Evolutionary conservation across 2,113 vertebrate species (phyloP), one percentile per base, ranked within the genome.

Genomic region (Cyphomyrus discorhynchus): DNA sequence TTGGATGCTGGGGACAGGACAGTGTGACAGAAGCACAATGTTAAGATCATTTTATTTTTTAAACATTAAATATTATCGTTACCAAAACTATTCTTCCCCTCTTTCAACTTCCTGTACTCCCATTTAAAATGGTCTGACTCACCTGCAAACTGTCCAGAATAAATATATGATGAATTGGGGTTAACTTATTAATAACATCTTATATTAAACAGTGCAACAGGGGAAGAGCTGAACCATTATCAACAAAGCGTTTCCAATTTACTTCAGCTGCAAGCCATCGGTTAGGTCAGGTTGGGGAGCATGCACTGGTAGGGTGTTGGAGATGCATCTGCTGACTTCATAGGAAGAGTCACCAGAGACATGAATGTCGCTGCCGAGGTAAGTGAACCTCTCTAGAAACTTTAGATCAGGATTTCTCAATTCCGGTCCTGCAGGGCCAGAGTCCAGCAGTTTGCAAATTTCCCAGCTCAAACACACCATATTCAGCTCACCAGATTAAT

Each of bases 1-100:
- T 97, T 98, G 89, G 98, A 97, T 24, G 98, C 98, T 99, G 94
- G 19, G 87, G 4, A 84, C n/a, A 13, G 7, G 10, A 84, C 21
- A 86, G 42, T 15, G 45, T 21, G n/a, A 74, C 8, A 53, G 27
- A 87, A 7, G 27, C 47, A 86, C n/a, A n/a, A 46, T 83, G 70
- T 77, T 77, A 77, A 77, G 27, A 11, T 31, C 31, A 39, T 77
- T 77, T 77, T 35, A 17, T 39, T 77, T 35, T 70, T 31, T 1
- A 27, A 9, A 15, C 13, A 31, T 42, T 42, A 42, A 42, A 35
- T 15, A 15, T 39, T 77, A 35, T 77, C 5, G 39, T 77, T 77
- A 77, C 6, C 24, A 27, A 66, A 27, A 66, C 9, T 27, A 66
- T 66, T 66, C n/a, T 39, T 39, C 15, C 70, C 11, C 31, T 15